phyloP scores from a whole-genome alignment of 2,888 invertebrate genomes.

The Lasius fuliginosus region DNA sequence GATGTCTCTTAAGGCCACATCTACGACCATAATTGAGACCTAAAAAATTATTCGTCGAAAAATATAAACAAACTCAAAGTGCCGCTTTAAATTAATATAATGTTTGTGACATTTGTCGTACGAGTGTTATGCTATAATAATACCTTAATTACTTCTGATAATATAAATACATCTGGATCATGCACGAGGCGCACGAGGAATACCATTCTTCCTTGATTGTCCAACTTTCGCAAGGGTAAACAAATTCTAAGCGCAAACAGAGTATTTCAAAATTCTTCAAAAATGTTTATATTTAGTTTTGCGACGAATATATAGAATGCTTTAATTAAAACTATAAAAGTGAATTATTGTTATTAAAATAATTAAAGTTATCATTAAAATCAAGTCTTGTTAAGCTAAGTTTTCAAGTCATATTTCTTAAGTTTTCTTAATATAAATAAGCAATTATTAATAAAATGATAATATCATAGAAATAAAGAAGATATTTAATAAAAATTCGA shows the following conservation, averaged over 20 bases:
- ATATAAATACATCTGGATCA: slow-evolving; percentile 88
- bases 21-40: slow-evolving; percentile 89
- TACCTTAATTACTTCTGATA: slow-evolving; percentile 89
- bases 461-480: no score
- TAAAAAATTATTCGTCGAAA: slow-evolving; percentile 54
- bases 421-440: no score
- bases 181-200: slow-evolving; percentile 89
- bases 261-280: not conserved
- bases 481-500: no score
- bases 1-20: slow-evolving; percentile 87
- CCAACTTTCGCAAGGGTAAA: slow-evolving; percentile 87
- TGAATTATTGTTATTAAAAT: no score
- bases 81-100: not conserved
- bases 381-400: no score
- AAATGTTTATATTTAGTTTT: not conserved
- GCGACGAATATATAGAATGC: not conserved
- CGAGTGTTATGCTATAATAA: not conserved
- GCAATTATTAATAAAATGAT: no score
- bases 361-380: no score
- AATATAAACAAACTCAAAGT: not conserved
- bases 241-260: slow-evolving; percentile 86
- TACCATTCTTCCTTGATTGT: slow-evolving; percentile 87
- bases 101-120: not conserved
- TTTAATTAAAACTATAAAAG: not conserved
- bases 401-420: no score